Evolutionary conservation across 2,113 vertebrate genomes (phyloP).

Genomic region (Forbesichthys agassizii): DNA sequence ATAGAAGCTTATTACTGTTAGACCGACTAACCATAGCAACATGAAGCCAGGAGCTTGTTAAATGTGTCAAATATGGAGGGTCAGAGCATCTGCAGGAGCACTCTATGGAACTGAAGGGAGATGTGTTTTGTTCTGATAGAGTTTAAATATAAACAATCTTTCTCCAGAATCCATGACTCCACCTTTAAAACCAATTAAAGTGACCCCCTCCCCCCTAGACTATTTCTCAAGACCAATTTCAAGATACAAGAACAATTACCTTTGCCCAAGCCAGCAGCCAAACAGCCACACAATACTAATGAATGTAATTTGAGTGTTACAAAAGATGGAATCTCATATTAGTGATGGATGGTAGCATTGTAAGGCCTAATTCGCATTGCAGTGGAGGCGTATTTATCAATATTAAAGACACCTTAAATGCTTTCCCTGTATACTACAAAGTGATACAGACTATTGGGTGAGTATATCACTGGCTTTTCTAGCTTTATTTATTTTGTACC

Average conservation of each 20-base stretch:
- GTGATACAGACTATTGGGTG: constrained; percentile 62
- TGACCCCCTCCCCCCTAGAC: constrained; percentile 15
- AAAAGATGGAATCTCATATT: constrained; percentile 54
- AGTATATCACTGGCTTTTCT: constrained; percentile 43
- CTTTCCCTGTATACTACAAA: constrained; percentile 47
- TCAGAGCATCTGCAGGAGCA: too few relatives aligned
- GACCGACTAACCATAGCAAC: too few relatives aligned
- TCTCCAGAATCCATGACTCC: too few relatives aligned
- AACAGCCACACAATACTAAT: constrained; percentile 44
- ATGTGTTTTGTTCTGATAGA: too few relatives aligned
- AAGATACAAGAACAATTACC: constrained; percentile 49
- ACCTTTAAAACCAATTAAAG: neutral
- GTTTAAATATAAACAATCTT: too few relatives aligned
- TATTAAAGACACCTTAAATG: constrained; percentile 65
- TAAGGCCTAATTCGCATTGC: constrained; percentile 50
- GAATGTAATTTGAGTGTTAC: constrained; percentile 59
- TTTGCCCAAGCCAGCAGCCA: constrained; percentile 23
- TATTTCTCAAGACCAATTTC: constrained; percentile 48
- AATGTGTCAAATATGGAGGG: too few relatives aligned
- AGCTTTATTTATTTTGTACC: constrained; percentile 39
- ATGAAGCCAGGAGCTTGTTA: too few relatives aligned
- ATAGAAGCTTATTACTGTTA: too few relatives aligned
- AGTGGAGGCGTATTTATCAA: constrained; percentile 65
- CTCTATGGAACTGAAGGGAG: too few relatives aligned
- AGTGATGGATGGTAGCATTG: constrained; percentile 59